These are phyloP conservation scores for Merops nubicus DNA, from an alignment of 2,113 vertebrate species.

Conservation along the genomic window DNA sequence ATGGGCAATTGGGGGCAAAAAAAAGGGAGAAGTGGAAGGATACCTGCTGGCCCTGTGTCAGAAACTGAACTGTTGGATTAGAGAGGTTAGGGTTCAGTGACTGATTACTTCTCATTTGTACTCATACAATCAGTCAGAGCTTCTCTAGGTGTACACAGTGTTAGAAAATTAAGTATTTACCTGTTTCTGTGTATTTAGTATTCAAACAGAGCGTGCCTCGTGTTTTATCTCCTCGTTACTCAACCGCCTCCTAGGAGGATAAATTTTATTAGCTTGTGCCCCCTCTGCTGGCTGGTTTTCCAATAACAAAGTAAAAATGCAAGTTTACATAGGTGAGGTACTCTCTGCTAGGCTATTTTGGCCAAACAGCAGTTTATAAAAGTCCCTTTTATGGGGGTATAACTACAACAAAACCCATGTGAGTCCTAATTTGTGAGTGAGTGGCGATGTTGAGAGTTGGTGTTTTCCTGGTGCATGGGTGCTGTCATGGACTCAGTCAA, in stretches of 20 bases:
- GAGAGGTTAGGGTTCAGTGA: neutral
- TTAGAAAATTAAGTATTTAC: neutral
- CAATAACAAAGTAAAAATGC: slow-evolving; percentile 6
- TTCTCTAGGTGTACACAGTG: neutral
- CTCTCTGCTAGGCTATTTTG: neutral
- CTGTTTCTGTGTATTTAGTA: neutral
- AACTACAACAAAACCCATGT: rapidly evolving
- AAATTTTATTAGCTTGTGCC: slow-evolving; percentile 53
- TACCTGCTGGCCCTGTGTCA: neutral
- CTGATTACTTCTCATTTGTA: neutral
- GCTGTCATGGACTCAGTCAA: neutral
- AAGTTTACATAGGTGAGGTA: rapidly evolving
- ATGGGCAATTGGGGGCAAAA: neutral
- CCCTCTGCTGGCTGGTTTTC: slow-evolving; percentile 71
- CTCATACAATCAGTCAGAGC: rapidly evolving
- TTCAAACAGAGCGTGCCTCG: neutral
- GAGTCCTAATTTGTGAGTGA: neutral
- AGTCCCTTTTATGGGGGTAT: neutral
- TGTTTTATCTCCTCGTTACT: neutral
- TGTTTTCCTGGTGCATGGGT: neutral
- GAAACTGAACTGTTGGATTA: neutral
- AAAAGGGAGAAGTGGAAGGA: neutral
- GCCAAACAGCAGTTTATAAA: neutral
- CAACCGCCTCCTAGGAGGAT: neutral
- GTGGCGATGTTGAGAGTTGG: neutral